Conservation (phyloP, 2,888 invertebrate species). For the Synanthedon tipuliformis region DNA sequence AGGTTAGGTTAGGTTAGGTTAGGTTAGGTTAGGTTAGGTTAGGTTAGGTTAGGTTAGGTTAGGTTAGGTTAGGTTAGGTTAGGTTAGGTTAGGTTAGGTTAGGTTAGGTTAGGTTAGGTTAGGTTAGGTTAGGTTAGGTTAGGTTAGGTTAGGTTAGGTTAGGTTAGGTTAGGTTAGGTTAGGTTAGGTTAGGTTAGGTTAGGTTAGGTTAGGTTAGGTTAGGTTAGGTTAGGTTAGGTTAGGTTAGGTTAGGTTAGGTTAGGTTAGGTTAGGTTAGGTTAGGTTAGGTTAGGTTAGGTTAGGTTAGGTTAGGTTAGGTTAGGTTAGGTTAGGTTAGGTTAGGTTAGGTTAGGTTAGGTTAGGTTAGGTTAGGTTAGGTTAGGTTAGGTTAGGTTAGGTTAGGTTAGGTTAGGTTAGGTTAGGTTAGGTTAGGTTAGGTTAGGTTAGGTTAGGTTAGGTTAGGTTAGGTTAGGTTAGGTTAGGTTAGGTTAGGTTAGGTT, state of each 20-base stretch:
- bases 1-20: slow-evolving; percentile 1
- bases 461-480: too few relatives aligned
- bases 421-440: too few relatives aligned
- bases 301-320: too few relatives aligned
- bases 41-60: slow-evolving; percentile 6
- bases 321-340: too few relatives aligned
- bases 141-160: slow-evolving; percentile 8
- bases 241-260: slow-evolving; percentile 9
- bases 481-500: too few relatives aligned
- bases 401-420: too few relatives aligned
- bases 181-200: slow-evolving; percentile 8
- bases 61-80: slow-evolving; percentile 3
- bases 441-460: too few relatives aligned
- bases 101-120: slow-evolving; percentile 1
- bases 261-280: slow-evolving; percentile 11
- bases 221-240: slow-evolving; percentile 8
- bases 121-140: slow-evolving; percentile 1
- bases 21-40: slow-evolving; percentile 1
- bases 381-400: too few relatives aligned
- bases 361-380: too few relatives aligned
- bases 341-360: too few relatives aligned
- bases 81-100: slow-evolving; percentile 1
- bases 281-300: slow-evolving; percentile 11
- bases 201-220: slow-evolving; percentile 8
- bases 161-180: slow-evolving; percentile 9